A percentile compares a stretch with the other conserved stretches of the same genome.
These are phyloP conservation scores for Coregonus ussuriensis DNA, from an alignment of 2,797 vertebrate species.

Conservation along the genomic window DNA sequence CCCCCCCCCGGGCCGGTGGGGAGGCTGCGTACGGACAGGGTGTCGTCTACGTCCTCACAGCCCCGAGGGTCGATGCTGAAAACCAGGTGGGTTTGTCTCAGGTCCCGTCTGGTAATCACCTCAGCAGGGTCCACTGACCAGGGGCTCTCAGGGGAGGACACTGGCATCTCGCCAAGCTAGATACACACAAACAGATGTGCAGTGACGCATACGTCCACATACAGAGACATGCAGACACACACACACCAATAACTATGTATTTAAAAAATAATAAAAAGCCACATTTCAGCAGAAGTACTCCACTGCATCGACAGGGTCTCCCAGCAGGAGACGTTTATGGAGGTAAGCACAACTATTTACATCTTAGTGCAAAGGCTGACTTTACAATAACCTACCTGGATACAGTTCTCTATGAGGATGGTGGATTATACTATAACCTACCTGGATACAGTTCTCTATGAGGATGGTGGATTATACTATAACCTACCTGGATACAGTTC, in stretches of 20 bases:
- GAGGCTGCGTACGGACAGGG: conserved; percentile 82
- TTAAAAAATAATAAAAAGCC: too few species aligned
- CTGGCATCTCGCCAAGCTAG: conserved; percentile 91
- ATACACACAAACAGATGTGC: conserved; percentile 2
- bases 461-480: too few species aligned
- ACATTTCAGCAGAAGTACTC: too few species aligned
- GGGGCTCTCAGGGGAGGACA: conserved; percentile 77
- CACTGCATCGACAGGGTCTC: neutral
- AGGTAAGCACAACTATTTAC: neutral
- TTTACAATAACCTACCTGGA: too few species aligned
- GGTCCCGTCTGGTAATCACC: conserved; percentile 73
- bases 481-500: too few species aligned
- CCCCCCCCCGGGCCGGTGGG: conserved; percentile 63
- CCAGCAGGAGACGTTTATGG: neutral
- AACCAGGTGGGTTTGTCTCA: conserved; percentile 84
- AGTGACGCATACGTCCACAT: conserved; percentile 1
- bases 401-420: too few species aligned
- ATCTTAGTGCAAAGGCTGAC: too few species aligned
- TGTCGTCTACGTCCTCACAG: conserved; percentile 95
- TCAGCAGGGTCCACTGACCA: conserved; percentile 82
- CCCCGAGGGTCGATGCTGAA: conserved; percentile 96
- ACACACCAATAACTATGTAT: neutral
- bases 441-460: too few species aligned
- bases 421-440: too few species aligned
- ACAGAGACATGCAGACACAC: neutral